These are phyloP conservation scores for Plusia festucae DNA, from an alignment of 2,888 invertebrate species.

Conservation along the genomic window DNA sequence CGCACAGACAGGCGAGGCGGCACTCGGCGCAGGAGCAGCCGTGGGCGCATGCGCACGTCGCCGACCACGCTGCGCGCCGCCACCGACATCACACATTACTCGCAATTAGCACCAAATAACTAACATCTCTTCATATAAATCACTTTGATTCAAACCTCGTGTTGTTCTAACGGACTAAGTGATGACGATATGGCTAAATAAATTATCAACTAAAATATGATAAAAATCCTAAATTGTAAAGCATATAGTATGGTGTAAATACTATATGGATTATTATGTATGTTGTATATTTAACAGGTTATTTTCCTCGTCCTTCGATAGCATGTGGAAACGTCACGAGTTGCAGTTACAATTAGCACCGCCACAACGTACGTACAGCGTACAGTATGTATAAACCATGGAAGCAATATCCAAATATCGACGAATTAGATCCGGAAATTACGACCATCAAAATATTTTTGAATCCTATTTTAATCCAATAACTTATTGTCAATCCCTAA, in stretches of 20 bases:
- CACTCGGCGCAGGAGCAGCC: conserved; percentile 14
- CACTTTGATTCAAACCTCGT: conserved; percentile 12
- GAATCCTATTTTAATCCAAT: neutral
- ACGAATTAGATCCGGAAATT: neutral
- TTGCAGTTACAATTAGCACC: conserved; percentile 71
- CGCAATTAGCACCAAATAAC: conserved; percentile 34
- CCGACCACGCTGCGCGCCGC: conserved; percentile 8
- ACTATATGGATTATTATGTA: conserved; percentile 33
- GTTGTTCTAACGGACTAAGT: conserved; percentile 7
- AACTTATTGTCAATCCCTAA: neutral
- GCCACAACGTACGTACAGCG: conserved; percentile 38
- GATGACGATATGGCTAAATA: neutral
- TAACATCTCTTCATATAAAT: conserved; percentile 14
- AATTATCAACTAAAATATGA: neutral
- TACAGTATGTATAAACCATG: conserved; percentile 20
- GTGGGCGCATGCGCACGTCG: conserved; percentile 23
- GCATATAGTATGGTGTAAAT: conserved; percentile 15
- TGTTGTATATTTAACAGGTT: conserved; percentile 62
- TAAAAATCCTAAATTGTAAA: conserved; percentile 12
- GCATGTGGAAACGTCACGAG: conserved; percentile 64
- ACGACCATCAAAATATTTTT: neutral
- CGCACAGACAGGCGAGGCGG: conserved; percentile 37
- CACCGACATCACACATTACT: conserved; percentile 19
- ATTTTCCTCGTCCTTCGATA: conserved; percentile 53
- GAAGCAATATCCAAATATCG: neutral